These are phyloP conservation scores for Falco peregrinus DNA, from an alignment of 2,797 vertebrate species.

Conservation along the genomic window DNA sequence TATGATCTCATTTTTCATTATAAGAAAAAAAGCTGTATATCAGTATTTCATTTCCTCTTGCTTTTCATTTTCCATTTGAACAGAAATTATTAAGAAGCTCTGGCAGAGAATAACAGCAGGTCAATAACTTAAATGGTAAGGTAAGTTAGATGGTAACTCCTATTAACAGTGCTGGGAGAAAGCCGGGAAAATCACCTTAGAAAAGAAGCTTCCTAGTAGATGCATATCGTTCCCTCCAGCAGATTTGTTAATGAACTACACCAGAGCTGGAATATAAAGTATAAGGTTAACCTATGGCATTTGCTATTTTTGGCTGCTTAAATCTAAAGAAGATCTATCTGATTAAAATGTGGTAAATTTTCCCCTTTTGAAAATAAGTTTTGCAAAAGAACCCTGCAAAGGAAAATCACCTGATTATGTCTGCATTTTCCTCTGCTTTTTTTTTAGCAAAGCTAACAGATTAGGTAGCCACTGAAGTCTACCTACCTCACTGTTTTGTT, in stretches of 20 bases:
- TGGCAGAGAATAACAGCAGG: neutral
- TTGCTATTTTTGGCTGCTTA: neutral
- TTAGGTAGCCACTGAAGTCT: neutral
- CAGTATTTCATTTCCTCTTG: neutral
- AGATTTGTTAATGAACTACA: neutral
- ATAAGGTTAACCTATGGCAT: neutral
- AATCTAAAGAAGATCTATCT: neutral
- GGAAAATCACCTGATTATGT: neutral
- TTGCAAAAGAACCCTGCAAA: neutral
- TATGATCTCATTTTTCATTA: neutral
- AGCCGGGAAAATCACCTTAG: neutral
- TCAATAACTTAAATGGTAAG: neutral
- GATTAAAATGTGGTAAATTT: neutral
- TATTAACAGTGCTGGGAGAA: neutral
- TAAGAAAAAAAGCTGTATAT: neutral
- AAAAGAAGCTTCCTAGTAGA: neutral
- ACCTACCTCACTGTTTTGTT: neutral
- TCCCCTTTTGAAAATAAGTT: neutral
- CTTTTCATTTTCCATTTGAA: conserved; percentile 7
- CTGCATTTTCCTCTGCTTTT: neutral
- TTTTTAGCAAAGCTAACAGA: neutral
- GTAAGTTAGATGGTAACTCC: neutral
- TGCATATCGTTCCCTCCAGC: neutral
- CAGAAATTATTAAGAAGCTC: neutral
- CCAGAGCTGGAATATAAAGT: neutral